phyloP scores from a whole-genome alignment of 2,113 vertebrate genomes.

The Aphyosemion australe region DNA sequence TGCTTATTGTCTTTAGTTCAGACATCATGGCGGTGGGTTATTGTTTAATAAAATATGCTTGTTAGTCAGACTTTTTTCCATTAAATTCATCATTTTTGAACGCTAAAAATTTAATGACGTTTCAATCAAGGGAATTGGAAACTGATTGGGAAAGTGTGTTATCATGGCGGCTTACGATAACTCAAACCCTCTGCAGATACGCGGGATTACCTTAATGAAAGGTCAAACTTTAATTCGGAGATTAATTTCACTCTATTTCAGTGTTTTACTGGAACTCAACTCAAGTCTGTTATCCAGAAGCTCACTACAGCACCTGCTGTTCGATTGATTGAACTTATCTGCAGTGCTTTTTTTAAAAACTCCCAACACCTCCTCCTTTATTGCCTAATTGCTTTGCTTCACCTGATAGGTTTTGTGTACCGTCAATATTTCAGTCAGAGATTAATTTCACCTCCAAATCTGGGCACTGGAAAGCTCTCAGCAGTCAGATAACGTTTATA shows the following conservation, averaged over 20 bases:
- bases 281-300: background rate
- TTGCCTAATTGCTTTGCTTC: slow-evolving; percentile 66
- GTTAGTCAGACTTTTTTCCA: slow-evolving; percentile 9
- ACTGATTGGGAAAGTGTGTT: slow-evolving; percentile 38
- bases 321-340: slow-evolving; percentile 73
- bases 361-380: slow-evolving; percentile 33
- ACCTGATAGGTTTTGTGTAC: slow-evolving; percentile 57
- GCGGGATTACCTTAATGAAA: slow-evolving; percentile 54
- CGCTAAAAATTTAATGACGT: slow-evolving; percentile 26
- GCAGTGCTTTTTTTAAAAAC: slow-evolving; percentile 8
- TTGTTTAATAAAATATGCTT: slow-evolving; percentile 1
- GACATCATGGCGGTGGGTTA: slow-evolving; percentile 6
- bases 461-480: slow-evolving; percentile 63
- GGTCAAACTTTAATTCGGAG: slow-evolving; percentile 54
- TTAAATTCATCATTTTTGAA: slow-evolving; percentile 12
- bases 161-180: slow-evolving; percentile 34
- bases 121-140: slow-evolving; percentile 47
- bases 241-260: slow-evolving; percentile 22
- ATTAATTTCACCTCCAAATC: slow-evolving; percentile 74
- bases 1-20: slow-evolving; percentile 7
- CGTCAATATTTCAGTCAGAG: slow-evolving; percentile 77
- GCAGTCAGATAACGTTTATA: slow-evolving; percentile 76
- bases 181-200: slow-evolving; percentile 38
- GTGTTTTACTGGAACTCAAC: slow-evolving; percentile 23
- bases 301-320: slow-evolving; percentile 15